Evolutionary conservation across 2,113 vertebrate genomes (phyloP).

Genomic region (Poeciliopsis retropinna): DNA sequence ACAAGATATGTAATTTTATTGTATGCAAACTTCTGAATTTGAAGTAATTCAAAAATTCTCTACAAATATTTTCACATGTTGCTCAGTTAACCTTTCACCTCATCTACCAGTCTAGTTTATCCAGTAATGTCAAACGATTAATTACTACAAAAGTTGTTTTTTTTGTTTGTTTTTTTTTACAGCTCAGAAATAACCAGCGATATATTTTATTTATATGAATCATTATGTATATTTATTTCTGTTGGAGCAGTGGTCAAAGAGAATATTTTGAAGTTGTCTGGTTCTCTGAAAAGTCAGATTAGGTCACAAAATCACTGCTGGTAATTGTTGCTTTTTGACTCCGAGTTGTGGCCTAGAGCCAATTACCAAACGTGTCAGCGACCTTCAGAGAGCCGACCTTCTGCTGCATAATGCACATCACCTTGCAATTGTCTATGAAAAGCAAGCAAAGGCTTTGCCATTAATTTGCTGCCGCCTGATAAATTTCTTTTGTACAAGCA

Average conservation of each 20-base stretch:
- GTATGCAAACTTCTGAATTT: too few relatives aligned
- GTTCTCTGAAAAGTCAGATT: slow-evolving; percentile 9
- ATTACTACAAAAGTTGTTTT: neutral
- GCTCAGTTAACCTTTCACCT: neutral
- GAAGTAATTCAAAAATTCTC: too few relatives aligned
- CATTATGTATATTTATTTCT: neutral
- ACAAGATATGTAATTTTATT: too few relatives aligned
- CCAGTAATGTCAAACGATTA: neutral
- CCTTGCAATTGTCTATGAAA: slow-evolving; percentile 45
- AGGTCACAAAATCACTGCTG: slow-evolving; percentile 36
- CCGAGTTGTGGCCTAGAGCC: slow-evolving; percentile 28
- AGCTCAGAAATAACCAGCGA: too few relatives aligned
- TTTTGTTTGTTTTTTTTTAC: too few relatives aligned
- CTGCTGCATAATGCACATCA: slow-evolving; percentile 37
- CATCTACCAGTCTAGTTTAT: neutral
- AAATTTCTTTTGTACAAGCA: slow-evolving; percentile 3
- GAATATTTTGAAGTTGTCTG: neutral
- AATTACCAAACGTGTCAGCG: slow-evolving; percentile 48
- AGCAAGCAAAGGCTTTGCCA: slow-evolving; percentile 14
- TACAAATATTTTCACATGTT: neutral
- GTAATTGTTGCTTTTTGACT: slow-evolving; percentile 35
- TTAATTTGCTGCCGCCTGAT: slow-evolving; percentile 34
- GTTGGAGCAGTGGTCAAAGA: neutral
- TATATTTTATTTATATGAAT: neutral
- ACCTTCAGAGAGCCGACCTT: slow-evolving; percentile 52